Percentiles rank a stretch among this genome's conserved stretches.
These are phyloP conservation scores for Gastrophysa polygoni DNA, from an alignment of 2,888 invertebrate species.

Conservation along the genomic window DNA sequence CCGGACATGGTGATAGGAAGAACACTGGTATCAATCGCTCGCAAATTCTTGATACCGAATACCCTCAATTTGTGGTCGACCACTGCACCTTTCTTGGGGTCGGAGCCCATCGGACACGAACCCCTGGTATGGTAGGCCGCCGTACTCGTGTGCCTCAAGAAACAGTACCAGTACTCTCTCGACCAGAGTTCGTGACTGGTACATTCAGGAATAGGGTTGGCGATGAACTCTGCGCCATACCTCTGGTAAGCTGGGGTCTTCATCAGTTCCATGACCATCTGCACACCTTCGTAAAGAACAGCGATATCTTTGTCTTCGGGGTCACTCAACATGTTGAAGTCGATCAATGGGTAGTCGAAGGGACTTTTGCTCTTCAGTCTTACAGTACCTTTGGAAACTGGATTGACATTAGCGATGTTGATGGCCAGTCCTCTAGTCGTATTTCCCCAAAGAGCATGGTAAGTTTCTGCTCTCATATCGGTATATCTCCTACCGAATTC, in stretches of 20 bases:
- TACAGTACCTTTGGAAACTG: constrained; percentile 66
- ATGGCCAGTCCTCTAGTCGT: constrained; percentile 26
- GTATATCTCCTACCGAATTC: constrained; percentile 25
- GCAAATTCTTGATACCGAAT: constrained; percentile 62
- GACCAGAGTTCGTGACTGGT: constrained; percentile 58
- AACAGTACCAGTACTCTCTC: constrained; percentile 73
- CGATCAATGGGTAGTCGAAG: constrained; percentile 61
- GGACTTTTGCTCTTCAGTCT: constrained; percentile 44
- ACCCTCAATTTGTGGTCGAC: constrained; percentile 68
- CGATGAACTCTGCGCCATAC: constrained; percentile 55
- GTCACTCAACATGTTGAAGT: constrained; percentile 68
- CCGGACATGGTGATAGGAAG: constrained; percentile 67
- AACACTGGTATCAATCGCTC: constrained; percentile 71
- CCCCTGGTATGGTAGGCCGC: constrained; percentile 68
- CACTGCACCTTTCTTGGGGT: constrained; percentile 63
- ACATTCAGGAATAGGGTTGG: constrained; percentile 54
- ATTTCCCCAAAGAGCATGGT: constrained; percentile 55
- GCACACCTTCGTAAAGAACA: constrained; percentile 61
- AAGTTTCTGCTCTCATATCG: constrained; percentile 41
- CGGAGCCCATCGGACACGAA: constrained; percentile 72
- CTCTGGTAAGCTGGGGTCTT: constrained; percentile 61
- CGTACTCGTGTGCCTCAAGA: constrained; percentile 48
- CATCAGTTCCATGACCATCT: constrained; percentile 55
- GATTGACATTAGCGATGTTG: constrained; percentile 41
- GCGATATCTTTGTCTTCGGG: constrained; percentile 59